phyloP scores from a whole-genome alignment of 2,113 vertebrate genomes.

The western clawed frog (Xenopus tropicalis) region UCB_Xtro_10.0 CM004449.2:128615001-128615500 shows the following conservation, averaged over 20 bases:
- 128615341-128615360: conserved; percentile 66
- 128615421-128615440: not conserved
- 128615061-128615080: conserved; percentile 74
- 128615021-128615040: conserved; percentile 80
- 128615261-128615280: no score
- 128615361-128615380: conserved; percentile 72
- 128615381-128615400: conserved; percentile 66
- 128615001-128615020: conserved; percentile 63
- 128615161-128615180: no score
- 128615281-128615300: not conserved
- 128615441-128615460: not conserved
- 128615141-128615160: no score
- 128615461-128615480: not conserved
- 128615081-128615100: conserved; percentile 83
- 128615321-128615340: conserved; percentile 69
- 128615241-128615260: no score
- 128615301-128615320: conserved; percentile 78
- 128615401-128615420: conserved; percentile 32
- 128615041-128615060: conserved; percentile 61
- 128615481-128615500: not conserved
- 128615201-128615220: no score
- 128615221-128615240: no score
- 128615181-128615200: no score
- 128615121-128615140: conserved; percentile 87
- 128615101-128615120: conserved; percentile 81